phyloP scores from a whole-genome alignment of 1,140 invertebrate genomes.

The Catajapyx aquilonaris region DNA sequence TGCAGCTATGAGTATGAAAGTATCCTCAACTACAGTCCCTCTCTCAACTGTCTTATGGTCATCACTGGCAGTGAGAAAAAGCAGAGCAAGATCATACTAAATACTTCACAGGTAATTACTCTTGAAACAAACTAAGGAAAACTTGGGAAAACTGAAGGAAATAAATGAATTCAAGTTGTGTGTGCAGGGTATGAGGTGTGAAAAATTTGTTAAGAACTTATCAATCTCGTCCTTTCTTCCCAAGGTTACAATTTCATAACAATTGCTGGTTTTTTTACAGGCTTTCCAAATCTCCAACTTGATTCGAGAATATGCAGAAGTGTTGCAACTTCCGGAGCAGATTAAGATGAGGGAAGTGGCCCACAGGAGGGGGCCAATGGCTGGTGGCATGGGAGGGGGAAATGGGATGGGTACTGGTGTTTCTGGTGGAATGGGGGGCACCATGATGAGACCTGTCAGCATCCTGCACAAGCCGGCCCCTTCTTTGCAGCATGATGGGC shows the following conservation, averaged over 20 bases:
- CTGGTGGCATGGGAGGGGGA: constrained; percentile 9
- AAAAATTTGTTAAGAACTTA: too few species aligned
- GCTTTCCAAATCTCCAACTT: constrained; percentile 84
- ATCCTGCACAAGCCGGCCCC: constrained; percentile 29
- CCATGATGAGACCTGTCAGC: constrained; percentile 23
- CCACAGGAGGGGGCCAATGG: not conserved
- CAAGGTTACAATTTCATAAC: too few species aligned
- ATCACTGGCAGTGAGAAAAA: constrained; percentile 70
- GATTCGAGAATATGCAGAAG: constrained; percentile 77
- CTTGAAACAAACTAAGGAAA: too few species aligned
- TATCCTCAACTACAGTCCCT: constrained; percentile 70
- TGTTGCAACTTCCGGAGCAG: constrained; percentile 27
- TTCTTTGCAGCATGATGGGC: not conserved
- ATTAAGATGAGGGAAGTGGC: constrained; percentile 5
- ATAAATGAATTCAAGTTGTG: too few species aligned
- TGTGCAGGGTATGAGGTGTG: too few species aligned
- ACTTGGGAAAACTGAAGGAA: too few species aligned
- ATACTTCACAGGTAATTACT: constrained; percentile 58
- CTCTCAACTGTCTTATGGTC: constrained; percentile 71
- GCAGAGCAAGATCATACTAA: constrained; percentile 75
- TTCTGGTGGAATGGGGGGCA: constrained; percentile 13
- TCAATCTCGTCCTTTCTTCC: too few species aligned
- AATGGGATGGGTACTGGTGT: constrained; percentile 8
- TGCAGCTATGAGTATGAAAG: constrained; percentile 74
- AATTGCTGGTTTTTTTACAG: too few species aligned